These are phyloP conservation scores for Drosophila bunnanda DNA, from an alignment of 2,888 invertebrate genomes.

Conservation along the genomic window DNA sequence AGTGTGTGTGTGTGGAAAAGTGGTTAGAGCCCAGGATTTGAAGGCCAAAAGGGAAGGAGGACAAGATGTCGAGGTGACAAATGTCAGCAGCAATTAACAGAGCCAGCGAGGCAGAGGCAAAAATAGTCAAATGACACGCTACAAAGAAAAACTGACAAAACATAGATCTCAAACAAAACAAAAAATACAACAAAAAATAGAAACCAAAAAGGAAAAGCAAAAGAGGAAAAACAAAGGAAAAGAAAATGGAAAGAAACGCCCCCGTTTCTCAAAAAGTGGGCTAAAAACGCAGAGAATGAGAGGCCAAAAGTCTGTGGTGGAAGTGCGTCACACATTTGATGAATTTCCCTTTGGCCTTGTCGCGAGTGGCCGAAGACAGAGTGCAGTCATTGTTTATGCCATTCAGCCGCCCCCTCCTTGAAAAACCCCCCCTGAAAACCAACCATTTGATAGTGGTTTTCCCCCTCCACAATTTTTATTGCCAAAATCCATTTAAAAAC, in stretches of 20 bases:
- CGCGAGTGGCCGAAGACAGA: slow-evolving; percentile 61
- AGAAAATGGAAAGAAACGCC: slow-evolving; percentile 4
- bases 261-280: slow-evolving; percentile 24
- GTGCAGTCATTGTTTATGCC: slow-evolving; percentile 55
- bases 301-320: slow-evolving; percentile 31
- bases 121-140: slow-evolving; percentile 53
- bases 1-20: background rate
- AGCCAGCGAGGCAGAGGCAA: slow-evolving; percentile 48
- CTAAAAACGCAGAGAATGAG: background rate
- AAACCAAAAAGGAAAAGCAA: slow-evolving; percentile 1
- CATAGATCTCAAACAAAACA: slow-evolving; percentile 17
- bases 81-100: slow-evolving; percentile 77
- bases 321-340: slow-evolving; percentile 65
- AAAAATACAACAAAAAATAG: background rate
- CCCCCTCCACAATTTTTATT: slow-evolving; percentile 31
- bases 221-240: background rate
- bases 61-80: slow-evolving; percentile 40
- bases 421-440: background rate
- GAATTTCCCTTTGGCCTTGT: slow-evolving; percentile 76
- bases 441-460: slow-evolving; percentile 8
- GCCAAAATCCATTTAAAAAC: slow-evolving; percentile 35
- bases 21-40: background rate
- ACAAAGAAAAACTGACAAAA: slow-evolving; percentile 67
- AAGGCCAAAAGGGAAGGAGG: slow-evolving; percentile 26
- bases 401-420: background rate